These are phyloP conservation scores for Zonitis immaculata DNA, from an alignment of 2,888 invertebrate genomes.

Conservation along the genomic window DNA sequence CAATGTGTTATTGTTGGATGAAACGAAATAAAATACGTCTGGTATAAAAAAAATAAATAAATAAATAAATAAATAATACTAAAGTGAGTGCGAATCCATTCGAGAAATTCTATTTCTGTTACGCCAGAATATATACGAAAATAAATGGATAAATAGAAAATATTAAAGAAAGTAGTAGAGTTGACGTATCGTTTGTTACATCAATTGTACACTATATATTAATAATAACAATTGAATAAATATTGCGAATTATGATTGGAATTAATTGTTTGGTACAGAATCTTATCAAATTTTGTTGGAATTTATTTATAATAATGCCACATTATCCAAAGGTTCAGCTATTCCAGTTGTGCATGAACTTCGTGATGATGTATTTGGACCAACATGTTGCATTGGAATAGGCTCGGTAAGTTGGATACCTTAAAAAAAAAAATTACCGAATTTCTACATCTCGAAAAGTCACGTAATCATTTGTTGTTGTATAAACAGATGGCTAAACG, in stretches of 20 bases:
- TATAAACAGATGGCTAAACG: too few species aligned
- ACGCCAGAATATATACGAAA: conserved; percentile 8
- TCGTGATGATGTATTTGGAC: conserved; percentile 37
- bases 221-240: background rate
- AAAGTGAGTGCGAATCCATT: conserved; percentile 9
- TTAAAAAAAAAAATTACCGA: conserved; percentile 11
- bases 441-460: too few species aligned
- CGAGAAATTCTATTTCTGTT: conserved; percentile 9
- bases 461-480: too few species aligned
- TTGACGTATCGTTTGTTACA: conserved; percentile 12
- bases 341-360: conserved; percentile 36
- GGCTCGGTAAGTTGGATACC: conserved; percentile 30
- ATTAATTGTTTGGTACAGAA: too few species aligned
- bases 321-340: conserved; percentile 33
- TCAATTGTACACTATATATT: background rate
- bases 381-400: conserved; percentile 37
- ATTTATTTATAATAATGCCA: conserved; percentile 30
- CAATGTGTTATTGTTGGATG: background rate
- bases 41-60: background rate
- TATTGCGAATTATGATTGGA: too few species aligned
- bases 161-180: conserved; percentile 5
- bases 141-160: conserved; percentile 13
- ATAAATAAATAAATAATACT: background rate
- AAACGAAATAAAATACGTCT: background rate
- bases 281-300: background rate